These are phyloP conservation scores for Crenichthys baileyi DNA, from an alignment of 2,797 vertebrate species.

Conservation along the genomic window DNA sequence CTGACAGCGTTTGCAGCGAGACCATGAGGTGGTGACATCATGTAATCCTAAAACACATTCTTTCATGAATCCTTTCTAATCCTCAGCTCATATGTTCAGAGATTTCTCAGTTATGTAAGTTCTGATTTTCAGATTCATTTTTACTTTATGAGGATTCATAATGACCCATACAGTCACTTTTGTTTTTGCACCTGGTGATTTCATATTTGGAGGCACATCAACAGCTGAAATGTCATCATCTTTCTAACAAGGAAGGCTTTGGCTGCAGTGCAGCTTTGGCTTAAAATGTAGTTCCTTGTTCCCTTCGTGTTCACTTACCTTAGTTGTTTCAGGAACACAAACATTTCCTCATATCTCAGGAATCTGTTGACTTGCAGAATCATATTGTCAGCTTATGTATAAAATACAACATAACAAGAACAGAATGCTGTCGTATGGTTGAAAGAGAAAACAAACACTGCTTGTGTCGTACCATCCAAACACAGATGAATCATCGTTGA, in stretches of 20 bases:
- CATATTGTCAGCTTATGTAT: slow-evolving; percentile 21
- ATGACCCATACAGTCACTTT: slow-evolving; percentile 25
- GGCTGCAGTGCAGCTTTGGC: slow-evolving; percentile 48
- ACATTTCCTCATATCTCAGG: slow-evolving; percentile 13
- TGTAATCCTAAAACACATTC: background rate
- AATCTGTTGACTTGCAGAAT: slow-evolving; percentile 33
- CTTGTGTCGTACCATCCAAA: slow-evolving; percentile 35
- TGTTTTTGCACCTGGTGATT: slow-evolving; percentile 59
- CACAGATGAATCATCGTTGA: slow-evolving; percentile 36
- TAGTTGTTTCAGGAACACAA: slow-evolving; percentile 32
- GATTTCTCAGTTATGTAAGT: background rate
- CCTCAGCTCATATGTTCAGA: background rate
- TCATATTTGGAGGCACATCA: slow-evolving; percentile 45
- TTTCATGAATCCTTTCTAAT: background rate
- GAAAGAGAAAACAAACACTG: slow-evolving; percentile 37
- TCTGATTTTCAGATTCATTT: background rate
- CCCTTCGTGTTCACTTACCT: background rate
- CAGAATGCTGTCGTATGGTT: slow-evolving; percentile 22
- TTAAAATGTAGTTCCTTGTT: slow-evolving; percentile 49
- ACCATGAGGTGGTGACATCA: too few relatives aligned
- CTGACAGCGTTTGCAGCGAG: background rate
- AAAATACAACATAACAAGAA: slow-evolving; percentile 19
- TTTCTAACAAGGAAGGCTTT: slow-evolving; percentile 54
- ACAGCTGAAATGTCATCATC: slow-evolving; percentile 54
- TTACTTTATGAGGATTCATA: background rate